Evolutionary conservation across 2,888 invertebrate genomes (phyloP).

Genomic region (Spodoptera littoralis): DNA sequence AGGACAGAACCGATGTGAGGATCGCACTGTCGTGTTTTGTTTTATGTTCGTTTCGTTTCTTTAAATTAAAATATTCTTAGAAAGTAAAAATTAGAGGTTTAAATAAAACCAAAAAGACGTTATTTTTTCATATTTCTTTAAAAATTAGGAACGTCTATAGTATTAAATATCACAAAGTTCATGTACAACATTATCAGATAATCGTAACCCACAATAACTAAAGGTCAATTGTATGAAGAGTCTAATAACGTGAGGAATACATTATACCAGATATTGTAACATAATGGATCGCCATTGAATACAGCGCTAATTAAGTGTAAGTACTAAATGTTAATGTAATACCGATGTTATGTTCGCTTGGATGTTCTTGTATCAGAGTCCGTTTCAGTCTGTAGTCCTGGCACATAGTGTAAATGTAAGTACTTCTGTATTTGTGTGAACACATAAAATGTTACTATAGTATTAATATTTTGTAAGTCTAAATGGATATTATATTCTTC

Average conservation of each 20-base stretch:
- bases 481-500: conserved; percentile 89
- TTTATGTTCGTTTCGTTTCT: conserved; percentile 62
- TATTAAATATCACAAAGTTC: conserved; percentile 46
- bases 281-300: conserved; percentile 58
- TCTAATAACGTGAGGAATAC: conserved; percentile 60
- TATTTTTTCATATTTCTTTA: conserved; percentile 50
- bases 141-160: conserved; percentile 51
- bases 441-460: conserved; percentile 79
- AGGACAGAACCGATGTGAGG: conserved; percentile 67
- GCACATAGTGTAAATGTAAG: conserved; percentile 75
- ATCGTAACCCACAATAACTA: conserved; percentile 67
- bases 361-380: conserved; percentile 56
- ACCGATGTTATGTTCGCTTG: conserved; percentile 57
- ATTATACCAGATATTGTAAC: conserved; percentile 55
- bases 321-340: conserved; percentile 51
- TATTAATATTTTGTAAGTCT: conserved; percentile 86
- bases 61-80: conserved; percentile 62
- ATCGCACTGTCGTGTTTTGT: conserved; percentile 56
- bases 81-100: conserved; percentile 49
- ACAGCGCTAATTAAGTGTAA: conserved; percentile 59
- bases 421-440: conserved; percentile 82
- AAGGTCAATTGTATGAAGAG: conserved; percentile 80
- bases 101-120: conserved; percentile 47
- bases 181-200: conserved; percentile 52
- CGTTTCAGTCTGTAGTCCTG: conserved; percentile 62